Evolutionary conservation across 23 tunicate species (phyloP).

Genomic region (Trididemnum nubilum): DNA sequence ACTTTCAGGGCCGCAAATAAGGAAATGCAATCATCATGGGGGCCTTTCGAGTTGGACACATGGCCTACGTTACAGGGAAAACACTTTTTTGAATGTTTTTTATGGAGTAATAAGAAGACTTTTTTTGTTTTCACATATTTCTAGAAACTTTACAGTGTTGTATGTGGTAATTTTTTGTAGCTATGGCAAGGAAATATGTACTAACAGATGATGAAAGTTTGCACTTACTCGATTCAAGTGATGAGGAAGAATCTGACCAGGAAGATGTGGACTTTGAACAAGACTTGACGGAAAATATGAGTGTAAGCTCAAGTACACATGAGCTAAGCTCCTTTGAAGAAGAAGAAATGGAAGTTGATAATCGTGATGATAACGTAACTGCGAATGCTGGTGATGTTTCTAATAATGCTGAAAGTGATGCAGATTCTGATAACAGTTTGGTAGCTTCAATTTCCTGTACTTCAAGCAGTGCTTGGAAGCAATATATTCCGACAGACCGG

Average conservation of each 20-base stretch:
- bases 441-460: constrained; percentile 27
- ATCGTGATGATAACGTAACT: constrained; percentile 6
- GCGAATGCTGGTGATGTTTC: constrained; percentile 21
- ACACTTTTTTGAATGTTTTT: no score
- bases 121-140: no score
- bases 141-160: no score
- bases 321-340: constrained; percentile 21
- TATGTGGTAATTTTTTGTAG: no score
- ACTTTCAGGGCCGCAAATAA: no score
- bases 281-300: constrained; percentile 20
- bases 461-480: constrained; percentile 26
- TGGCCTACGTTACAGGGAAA: no score
- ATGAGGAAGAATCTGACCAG: constrained; percentile 17
- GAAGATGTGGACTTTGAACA: constrained; percentile 31
- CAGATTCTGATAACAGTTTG: constrained; percentile 22
- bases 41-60: no score
- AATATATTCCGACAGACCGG: constrained; percentile 29
- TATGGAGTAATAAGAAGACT: no score
- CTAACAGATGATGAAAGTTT: constrained; percentile 15
- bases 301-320: constrained; percentile 33
- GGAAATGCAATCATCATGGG: no score
- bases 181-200: neutral
- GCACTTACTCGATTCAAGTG: constrained; percentile 26
- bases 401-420: constrained; percentile 18
- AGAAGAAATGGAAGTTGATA: constrained; percentile 37